Conservation (phyloP, 2,888 invertebrate genomes). For the Lycaena phlaeas region DNA sequence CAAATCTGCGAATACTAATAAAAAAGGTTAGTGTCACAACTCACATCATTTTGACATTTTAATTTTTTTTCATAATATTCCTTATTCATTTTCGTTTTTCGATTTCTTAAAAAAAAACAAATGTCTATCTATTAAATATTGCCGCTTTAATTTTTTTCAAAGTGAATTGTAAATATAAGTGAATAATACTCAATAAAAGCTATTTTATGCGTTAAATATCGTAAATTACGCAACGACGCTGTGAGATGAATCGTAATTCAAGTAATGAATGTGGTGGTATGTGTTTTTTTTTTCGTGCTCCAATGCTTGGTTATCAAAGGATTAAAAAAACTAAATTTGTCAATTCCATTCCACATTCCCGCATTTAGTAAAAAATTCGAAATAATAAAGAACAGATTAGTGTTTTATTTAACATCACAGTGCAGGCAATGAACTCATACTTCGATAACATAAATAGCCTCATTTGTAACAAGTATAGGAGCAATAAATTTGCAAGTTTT, state of each 20-base stretch:
- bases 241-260: neutral
- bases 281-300: slow-evolving; percentile 10
- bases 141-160: slow-evolving; percentile 14
- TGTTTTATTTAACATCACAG: too few relatives aligned
- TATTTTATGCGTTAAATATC: neutral
- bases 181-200: neutral
- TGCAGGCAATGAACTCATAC: too few relatives aligned
- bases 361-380: slow-evolving; percentile 30
- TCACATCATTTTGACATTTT: slow-evolving; percentile 34
- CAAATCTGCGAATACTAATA: too few relatives aligned
- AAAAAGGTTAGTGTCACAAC: slow-evolving; percentile 15
- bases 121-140: slow-evolving; percentile 38
- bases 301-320: slow-evolving; percentile 33
- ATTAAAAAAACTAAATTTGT: slow-evolving; percentile 45
- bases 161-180: neutral
- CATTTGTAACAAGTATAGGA: too few relatives aligned
- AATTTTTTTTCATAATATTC: slow-evolving; percentile 26
- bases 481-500: too few relatives aligned
- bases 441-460: too few relatives aligned
- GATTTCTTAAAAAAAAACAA: slow-evolving; percentile 58
- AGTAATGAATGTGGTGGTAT: slow-evolving; percentile 14
- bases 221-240: slow-evolving; percentile 1
- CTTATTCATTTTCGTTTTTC: slow-evolving; percentile 41
- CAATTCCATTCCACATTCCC: slow-evolving; percentile 40
- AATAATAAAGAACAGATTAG: too few relatives aligned